Evolutionary conservation across 2,113 vertebrate species (phyloP).

Genomic region (Thalassarche chlororhynchos): DNA sequence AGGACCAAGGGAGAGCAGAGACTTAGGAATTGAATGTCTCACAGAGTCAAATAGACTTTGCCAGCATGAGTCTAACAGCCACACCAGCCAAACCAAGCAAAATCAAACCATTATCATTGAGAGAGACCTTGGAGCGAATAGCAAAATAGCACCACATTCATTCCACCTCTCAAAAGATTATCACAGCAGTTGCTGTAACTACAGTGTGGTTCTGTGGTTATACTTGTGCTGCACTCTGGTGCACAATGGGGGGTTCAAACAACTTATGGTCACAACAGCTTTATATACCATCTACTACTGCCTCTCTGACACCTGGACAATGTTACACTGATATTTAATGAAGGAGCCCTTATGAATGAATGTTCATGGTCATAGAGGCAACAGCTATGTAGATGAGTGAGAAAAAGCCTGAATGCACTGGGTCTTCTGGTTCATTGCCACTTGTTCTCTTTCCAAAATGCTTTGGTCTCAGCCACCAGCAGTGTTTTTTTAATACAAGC

Average conservation of each 20-base stretch:
- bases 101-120: slow-evolving; percentile 7
- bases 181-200: slow-evolving; percentile 42
- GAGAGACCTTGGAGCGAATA: not conserved
- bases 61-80: not conserved
- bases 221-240: not conserved
- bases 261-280: not conserved
- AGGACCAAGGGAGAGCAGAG: not conserved
- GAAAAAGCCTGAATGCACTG: not conserved
- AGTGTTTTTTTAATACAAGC: not conserved
- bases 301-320: not conserved
- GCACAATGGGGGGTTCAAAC: not conserved
- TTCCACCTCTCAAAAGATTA: slow-evolving; percentile 49
- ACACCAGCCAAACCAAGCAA: slow-evolving; percentile 30
- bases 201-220: slow-evolving; percentile 46
- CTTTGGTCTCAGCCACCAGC: not conserved
- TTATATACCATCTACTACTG: not conserved
- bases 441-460: not conserved
- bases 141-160: slow-evolving; percentile 18
- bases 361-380: not conserved
- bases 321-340: not conserved
- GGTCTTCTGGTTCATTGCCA: not conserved
- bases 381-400: not conserved
- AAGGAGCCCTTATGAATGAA: not conserved
- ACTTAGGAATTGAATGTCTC: not conserved
- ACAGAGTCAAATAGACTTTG: slow-evolving; percentile 25